phyloP scores from a whole-genome alignment of 2,113 vertebrate species.

The Empidonax alnorum region DNA sequence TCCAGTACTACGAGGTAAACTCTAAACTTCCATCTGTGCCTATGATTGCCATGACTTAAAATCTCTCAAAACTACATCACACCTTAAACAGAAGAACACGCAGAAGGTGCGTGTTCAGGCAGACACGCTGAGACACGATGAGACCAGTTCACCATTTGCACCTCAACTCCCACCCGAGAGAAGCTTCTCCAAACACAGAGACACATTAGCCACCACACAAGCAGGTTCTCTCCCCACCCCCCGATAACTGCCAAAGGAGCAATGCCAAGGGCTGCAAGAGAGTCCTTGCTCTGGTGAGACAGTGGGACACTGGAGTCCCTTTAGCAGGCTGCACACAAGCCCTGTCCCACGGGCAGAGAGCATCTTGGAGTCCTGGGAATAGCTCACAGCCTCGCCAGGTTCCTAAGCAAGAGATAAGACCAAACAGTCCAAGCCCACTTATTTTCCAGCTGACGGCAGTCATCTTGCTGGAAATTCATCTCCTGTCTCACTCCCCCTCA shows the following conservation, averaged over 20 bases:
- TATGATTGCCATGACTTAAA: background rate
- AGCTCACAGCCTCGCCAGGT: background rate
- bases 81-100: background rate
- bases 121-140: background rate
- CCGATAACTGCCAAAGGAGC: background rate
- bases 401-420: accelerated
- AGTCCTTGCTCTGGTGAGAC: background rate
- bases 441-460: background rate
- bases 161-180: accelerated
- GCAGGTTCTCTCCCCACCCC: background rate
- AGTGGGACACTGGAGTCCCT: background rate
- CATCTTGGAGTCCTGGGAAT: background rate
- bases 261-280: background rate
- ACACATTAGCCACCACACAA: accelerated
- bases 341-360: background rate
- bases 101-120: background rate
- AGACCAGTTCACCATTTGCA: accelerated
- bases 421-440: background rate
- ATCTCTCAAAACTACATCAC: background rate
- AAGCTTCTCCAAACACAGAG: no score
- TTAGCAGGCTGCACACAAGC: background rate
- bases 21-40: background rate
- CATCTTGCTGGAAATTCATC: background rate
- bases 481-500: background rate
- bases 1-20: background rate